Evolutionary conservation across 1,140 invertebrate genomes (phyloP).

Genomic region (Alviniconcha marisindica): DNA sequence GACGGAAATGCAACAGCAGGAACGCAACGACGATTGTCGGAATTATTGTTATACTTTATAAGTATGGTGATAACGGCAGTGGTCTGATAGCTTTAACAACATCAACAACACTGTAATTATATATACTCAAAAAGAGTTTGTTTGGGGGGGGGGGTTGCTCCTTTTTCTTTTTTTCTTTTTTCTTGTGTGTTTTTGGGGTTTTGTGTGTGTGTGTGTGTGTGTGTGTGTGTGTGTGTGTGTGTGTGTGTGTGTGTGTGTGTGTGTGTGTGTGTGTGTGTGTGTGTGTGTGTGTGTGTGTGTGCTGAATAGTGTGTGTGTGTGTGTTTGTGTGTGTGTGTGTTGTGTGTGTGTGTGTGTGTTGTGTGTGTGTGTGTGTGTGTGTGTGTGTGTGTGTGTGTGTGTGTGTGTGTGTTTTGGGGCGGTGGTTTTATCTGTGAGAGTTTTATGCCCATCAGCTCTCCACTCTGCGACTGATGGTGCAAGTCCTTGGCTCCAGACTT

Average conservation of each 20-base stretch:
- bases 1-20: not conserved
- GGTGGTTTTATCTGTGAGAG: no score
- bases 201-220: constrained; percentile 22
- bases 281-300: not conserved
- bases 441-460: no score
- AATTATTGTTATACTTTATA: no score
- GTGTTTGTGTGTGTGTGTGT: not conserved
- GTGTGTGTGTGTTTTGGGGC: not conserved
- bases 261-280: constrained; percentile 15
- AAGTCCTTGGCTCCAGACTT: no score
- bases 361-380: not conserved
- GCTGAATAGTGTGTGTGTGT: not conserved
- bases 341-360: not conserved
- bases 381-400: not conserved
- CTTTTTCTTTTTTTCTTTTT: not conserved
- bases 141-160: not conserved
- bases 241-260: constrained; percentile 13
- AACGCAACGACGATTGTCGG: no score
- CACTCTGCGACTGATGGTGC: no score
- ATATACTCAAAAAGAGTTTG: no score
- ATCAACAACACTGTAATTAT: no score
- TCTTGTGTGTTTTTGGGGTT: no score
- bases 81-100: no score
- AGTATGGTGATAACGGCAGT: no score
- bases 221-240: constrained; percentile 19